Percentiles rank a stretch among this genome's conserved stretches.
These are phyloP conservation scores for Empis livida DNA, from an alignment of 2,888 invertebrate species.

Conservation along the genomic window DNA sequence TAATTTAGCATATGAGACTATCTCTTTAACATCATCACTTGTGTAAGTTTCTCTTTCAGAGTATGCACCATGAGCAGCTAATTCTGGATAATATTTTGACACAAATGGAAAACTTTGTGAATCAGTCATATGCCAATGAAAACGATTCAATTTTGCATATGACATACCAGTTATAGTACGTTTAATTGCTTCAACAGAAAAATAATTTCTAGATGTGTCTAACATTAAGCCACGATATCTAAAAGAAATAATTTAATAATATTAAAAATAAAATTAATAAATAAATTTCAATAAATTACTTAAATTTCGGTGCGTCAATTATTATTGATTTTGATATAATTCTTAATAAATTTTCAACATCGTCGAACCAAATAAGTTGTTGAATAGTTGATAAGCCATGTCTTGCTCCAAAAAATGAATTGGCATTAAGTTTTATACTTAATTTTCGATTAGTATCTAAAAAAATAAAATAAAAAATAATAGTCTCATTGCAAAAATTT, in stretches of 20 bases:
- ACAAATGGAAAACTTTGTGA: constrained; percentile 87
- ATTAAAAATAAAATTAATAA: not conserved
- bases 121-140: constrained; percentile 88
- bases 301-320: constrained; percentile 61
- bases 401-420: constrained; percentile 62
- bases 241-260: constrained; percentile 28
- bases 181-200: constrained; percentile 57
- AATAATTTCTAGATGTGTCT: constrained; percentile 84
- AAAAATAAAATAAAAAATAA: constrained; percentile 2
- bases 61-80: constrained; percentile 75
- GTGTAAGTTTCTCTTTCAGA: constrained; percentile 65
- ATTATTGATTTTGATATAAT: constrained; percentile 52
- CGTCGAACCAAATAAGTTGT: constrained; percentile 71
- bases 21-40: constrained; percentile 52
- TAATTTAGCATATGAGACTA: constrained; percentile 64
- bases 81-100: constrained; percentile 58
- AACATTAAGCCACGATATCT: constrained; percentile 73
- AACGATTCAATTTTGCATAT: constrained; percentile 77
- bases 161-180: constrained; percentile 79
- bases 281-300: constrained; percentile 12
- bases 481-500: not conserved
- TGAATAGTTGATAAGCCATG: constrained; percentile 65
- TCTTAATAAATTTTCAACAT: constrained; percentile 47
- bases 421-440: constrained; percentile 49
- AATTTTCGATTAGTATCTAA: constrained; percentile 32